phyloP scores from a whole-genome alignment of 2,113 vertebrate species.

The Campylomormyrus tamandua region DNA sequence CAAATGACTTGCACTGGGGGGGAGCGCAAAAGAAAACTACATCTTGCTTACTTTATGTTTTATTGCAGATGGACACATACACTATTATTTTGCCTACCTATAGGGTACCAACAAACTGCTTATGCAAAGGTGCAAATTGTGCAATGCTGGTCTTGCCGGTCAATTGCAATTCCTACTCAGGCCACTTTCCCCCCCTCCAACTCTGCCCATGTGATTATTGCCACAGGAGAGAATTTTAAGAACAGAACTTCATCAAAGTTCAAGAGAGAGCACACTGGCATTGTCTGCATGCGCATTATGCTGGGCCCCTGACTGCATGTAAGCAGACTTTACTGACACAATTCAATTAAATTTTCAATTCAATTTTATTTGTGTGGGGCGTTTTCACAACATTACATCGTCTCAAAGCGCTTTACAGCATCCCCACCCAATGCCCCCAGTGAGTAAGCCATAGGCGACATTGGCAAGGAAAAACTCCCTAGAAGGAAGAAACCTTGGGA shows the following conservation, averaged over 20 bases:
- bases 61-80: background rate
- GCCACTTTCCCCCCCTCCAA: background rate
- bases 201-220: background rate
- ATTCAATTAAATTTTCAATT: no score
- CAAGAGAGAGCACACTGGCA: background rate
- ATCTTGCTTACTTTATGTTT: background rate
- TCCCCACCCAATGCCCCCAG: no score
- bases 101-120: background rate
- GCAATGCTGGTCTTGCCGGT: constrained; percentile 37
- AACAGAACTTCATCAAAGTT: background rate
- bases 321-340: background rate
- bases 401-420: no score
- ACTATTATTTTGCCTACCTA: background rate
- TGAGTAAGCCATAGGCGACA: no score
- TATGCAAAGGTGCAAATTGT: constrained; percentile 13
- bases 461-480: no score
- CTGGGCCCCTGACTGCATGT: background rate
- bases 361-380: no score
- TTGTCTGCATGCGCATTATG: background rate
- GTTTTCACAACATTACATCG: no score
- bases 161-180: background rate
- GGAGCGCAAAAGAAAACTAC: background rate
- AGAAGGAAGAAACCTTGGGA: no score
- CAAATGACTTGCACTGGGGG: background rate
- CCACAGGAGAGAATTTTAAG: background rate